Base-by-base conservation (phyloP, 2,113 vertebrate genomes). In the Pholis gunnellus region DNA sequence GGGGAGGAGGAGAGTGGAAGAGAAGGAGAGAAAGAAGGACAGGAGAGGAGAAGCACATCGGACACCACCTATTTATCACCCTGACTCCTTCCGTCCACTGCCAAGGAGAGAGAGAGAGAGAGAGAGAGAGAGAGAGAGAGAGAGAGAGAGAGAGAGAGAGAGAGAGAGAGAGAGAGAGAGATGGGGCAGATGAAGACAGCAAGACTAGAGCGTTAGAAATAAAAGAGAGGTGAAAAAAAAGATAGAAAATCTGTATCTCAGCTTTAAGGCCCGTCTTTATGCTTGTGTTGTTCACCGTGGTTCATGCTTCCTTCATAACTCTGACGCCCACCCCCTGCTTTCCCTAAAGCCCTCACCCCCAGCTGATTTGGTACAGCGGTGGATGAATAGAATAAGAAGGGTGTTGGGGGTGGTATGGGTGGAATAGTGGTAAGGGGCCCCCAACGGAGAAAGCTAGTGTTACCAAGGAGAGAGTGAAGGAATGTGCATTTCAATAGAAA, bases 61-160 rank as follows among this genome's bases (percentile, higher is more conserved):
- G 92, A 93, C 93, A 93, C 91, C 89, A 88, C 84, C 91, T 91
- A 93, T 93, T 93, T 92, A 93, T 94, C 91, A 93, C 88, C 82
- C 90, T 79, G 80, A 85, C 84, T 91, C 79, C 83, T 82, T 90
- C 91, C 79, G 74, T 92, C 90, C 89, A 85, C 87, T 85, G 78
- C 86, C 82, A 88, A 78, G 64, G 79, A 89, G 81, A 86, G 81
- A 63, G 81, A 72, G 76, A 72, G 56, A 44, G 72, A 64, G 60
- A 61, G 59, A 64, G 61, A 85, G 79, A 46, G 72, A 75, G 75
- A 60, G 57, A 5, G 78, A 69, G 74, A 22, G 66, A 46, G 57
- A 67, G 67, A 75, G 56, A 15, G 13, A 59, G 79, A 88, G 80
- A 84, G 75, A 57, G 78, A 72, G 75, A 74, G 52, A 34, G 74